Evolutionary conservation across 2,888 invertebrate species (phyloP), one percentile per base, ranked within the genome.

Genomic region (Ametastegia equiseti): DNA sequence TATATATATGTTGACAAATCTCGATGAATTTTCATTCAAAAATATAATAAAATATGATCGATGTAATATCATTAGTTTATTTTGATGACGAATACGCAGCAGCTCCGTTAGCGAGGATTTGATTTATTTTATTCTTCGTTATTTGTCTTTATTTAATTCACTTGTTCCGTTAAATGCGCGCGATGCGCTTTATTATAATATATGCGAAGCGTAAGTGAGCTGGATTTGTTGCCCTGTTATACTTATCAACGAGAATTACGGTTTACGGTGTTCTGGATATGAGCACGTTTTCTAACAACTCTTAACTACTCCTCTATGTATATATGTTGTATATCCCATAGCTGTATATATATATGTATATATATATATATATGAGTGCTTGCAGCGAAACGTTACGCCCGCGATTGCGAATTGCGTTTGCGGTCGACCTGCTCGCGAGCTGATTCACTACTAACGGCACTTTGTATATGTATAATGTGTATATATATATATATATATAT

Each of bases 371-470:
- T 23, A 60, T 60, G 39, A 67, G 71, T 71, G 30, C 23, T 27
- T 71, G 45, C 47, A 71, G 19, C 71, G 47, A 13, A 11, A 45
- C 47, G 71, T 71, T 47, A 71, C 71, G 71, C 71, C 47, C 30
- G 47, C 71, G 71, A 71, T 71, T 71, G 47, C 71, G 47, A 47
- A 33, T 71, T 71, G n/a, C 45, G 71, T 47, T 71, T 71, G 71
- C 71, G 71, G 71, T 71, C 71, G 71, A 71, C 71, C 71, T 71
- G 71, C 71, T 39, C 65, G 6, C 63, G 71, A 71, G 47, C 42
- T 71, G 47, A 71, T 71, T 71, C 47, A 33, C 60, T 42, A 27
- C n/a, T 71, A 71, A 71, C 71, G 71, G 71, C 47, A 71, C 71
- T 33, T 47, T 47, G 71, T 47, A 71, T 27, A 4, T 54, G 54